Base-by-base conservation (phyloP, 2,797 vertebrate genomes). In the Bovichtus variegatus region DNA sequence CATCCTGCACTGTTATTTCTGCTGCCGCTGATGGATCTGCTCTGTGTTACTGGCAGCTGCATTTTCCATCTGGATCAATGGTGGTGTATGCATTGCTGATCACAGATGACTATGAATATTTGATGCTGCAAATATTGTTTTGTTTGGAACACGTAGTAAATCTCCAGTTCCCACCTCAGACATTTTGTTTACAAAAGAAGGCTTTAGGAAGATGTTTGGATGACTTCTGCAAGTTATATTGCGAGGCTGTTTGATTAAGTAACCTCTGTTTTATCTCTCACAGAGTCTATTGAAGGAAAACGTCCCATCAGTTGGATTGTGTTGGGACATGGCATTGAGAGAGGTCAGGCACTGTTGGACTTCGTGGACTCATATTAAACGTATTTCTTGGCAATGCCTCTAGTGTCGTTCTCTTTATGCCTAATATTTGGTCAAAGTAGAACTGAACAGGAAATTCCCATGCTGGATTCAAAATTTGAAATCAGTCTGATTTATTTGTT, bases 61-160 rank as follows among this genome's bases (percentile, higher is more conserved):
- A 87, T 92, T 93, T 93, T 82, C 82, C 81, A 71, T 91, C 80
- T 85, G 84, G 90, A 92, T 93, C 91, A 92, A 87, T 91, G 86
- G 70, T 7, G 4, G 62, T 70, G 85, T 86, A 87, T 89, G 87
- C 87, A 79, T 88, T 92, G 82, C 88, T 91, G 87, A 92, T 94
- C 84, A 74, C 74, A 82, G 80, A 83, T 75, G 68, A 81, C 91
- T 81, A 90, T 93, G 89, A 93, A 94, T 94, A 93, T 90, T 91
- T 93, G 81, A 93, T 94, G 89, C 74, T 38, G 83, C 68, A 66
- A n/a, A 77, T 92, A 90, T 81, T 87, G 80, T 91, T 90, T 81
- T 83, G 82, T 83, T 85, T 81, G 72, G 65, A 81, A 41, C 66
- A 78, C 69, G 90, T 78, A 86, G 90, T 78, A 86, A 75, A 87